Evolutionary conservation across 2,888 invertebrate species (phyloP), one percentile per base, ranked within the genome.

Genomic region (Artemia sinica): DNA sequence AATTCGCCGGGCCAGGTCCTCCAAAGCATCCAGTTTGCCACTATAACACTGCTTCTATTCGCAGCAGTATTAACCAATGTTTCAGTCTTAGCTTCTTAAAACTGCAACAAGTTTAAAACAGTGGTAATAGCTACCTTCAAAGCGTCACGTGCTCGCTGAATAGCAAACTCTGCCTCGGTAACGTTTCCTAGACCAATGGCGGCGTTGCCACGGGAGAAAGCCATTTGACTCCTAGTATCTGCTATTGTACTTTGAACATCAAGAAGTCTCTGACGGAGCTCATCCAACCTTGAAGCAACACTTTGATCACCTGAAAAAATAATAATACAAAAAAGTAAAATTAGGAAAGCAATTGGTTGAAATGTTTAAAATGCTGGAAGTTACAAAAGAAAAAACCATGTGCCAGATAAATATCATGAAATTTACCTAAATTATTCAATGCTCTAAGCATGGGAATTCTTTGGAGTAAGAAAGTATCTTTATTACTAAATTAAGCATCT

Each of bases 121-220:
- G 41, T 41, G 41, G 3, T 41, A 41, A 41, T 41, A 41, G 41
- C 41, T 66, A 73, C 71, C 70, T 72, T 83, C 50, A 87, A 79
- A 74, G 86, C 84, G 71, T 84, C 84, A 73, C 84, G 83, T 0
- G 86, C 84, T 10, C 84, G 81, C 71, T 84, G 82, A 13, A 86
- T 82, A 2, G 83, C 82, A 67, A 84, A 82, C 72, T 86, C 84
- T 0, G 85, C 83, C 68, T 82, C 81, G 6, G 84, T 83, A 0
- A 87, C 83, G 74, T 86, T 86, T 18, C 80, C 80, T 73, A 83
- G 82, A 65, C 86, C 85, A 68, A 80, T 77, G 67, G 80, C 79
- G 0, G 82, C 80, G 52, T 80, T 79, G 10, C 71, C 72, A 52
- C 71, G 67, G 8, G 82, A 81, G 69, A 81, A 79, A 66, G 78